Percentiles rank a stretch among this genome's conserved stretches.
Evolutionary conservation across 1,140 invertebrate genomes (phyloP).

Genomic region (Limonius californicus): DNA sequence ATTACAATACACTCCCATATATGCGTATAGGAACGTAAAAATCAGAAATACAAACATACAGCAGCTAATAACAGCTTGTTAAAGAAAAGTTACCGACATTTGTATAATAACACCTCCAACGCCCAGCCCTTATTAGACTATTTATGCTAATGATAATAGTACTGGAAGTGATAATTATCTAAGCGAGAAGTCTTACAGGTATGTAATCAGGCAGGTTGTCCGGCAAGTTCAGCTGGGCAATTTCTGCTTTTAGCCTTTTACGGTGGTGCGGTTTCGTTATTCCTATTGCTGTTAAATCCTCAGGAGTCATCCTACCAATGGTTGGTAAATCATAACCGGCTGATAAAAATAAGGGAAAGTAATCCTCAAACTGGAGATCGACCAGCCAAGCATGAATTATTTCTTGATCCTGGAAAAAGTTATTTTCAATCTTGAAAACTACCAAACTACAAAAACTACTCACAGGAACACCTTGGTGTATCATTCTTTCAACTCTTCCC

Average conservation of each 20-base stretch:
- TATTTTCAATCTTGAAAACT: too few relatives aligned
- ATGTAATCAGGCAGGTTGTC: slow-evolving; percentile 92
- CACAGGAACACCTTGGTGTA: slow-evolving; percentile 60
- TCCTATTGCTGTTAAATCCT: slow-evolving; percentile 80
- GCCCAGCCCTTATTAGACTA: too few relatives aligned
- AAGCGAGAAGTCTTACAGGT: slow-evolving; percentile 70
- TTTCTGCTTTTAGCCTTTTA: slow-evolving; percentile 93
- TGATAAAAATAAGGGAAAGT: slow-evolving; percentile 87
- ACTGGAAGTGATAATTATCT: not conserved
- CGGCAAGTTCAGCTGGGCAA: slow-evolving; percentile 89
- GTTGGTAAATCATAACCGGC: slow-evolving; percentile 98
- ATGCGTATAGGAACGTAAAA: too few relatives aligned
- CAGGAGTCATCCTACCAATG: slow-evolving; percentile 96
- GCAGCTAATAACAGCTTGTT: too few relatives aligned
- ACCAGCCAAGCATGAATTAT: slow-evolving; percentile 92
- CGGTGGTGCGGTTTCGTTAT: slow-evolving; percentile 98
- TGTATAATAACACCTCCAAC: not conserved
- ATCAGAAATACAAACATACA: too few relatives aligned
- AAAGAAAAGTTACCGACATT: too few relatives aligned
- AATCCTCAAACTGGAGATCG: slow-evolving; percentile 94
- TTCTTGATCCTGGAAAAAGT: slow-evolving; percentile 73
- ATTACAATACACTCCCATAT: too few relatives aligned
- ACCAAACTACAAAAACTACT: slow-evolving; percentile 28
- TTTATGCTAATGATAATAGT: not conserved
- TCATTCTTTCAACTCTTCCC: slow-evolving; percentile 60